Conservation (phyloP, 2,113 vertebrate genomes). For the Pelmatolapia mariae region DNA sequence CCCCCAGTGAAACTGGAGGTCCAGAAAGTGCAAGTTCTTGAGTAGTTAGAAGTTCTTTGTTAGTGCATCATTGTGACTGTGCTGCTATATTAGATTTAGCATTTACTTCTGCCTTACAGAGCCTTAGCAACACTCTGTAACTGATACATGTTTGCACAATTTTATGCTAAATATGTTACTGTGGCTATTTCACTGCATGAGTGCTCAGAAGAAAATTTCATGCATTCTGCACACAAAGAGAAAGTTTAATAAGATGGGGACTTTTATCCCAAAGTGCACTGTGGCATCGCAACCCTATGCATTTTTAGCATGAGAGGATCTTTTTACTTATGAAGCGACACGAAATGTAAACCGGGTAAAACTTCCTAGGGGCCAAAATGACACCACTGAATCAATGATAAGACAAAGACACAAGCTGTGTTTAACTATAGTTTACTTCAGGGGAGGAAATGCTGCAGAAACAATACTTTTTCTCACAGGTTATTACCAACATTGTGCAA, state of each 20-base stretch:
- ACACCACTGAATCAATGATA: not conserved
- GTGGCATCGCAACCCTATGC: not conserved
- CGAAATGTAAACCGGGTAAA: not conserved
- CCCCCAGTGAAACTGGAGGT: not conserved
- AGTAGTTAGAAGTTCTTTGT: not conserved
- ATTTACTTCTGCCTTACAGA: not conserved
- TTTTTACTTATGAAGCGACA: not conserved
- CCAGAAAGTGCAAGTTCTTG: not conserved
- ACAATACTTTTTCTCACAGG: conserved; percentile 31
- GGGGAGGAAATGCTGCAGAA: conserved; percentile 25
- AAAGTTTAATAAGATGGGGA: not conserved
- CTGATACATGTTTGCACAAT: not conserved
- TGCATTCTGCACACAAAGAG: not conserved
- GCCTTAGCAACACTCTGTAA: not conserved
- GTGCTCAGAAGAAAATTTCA: not conserved
- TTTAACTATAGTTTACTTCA: conserved; percentile 50
- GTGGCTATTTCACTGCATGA: not conserved
- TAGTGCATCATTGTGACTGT: not conserved
- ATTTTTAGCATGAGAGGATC: not conserved
- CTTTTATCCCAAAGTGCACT: not conserved
- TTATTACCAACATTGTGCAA: conserved; percentile 29
- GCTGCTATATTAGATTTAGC: not conserved
- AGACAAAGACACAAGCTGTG: not conserved
- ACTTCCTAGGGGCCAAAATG: not conserved
- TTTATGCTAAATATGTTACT: not conserved